Conservation (phyloP, 2,888 invertebrate species). For the Drosophila helvetica region DNA sequence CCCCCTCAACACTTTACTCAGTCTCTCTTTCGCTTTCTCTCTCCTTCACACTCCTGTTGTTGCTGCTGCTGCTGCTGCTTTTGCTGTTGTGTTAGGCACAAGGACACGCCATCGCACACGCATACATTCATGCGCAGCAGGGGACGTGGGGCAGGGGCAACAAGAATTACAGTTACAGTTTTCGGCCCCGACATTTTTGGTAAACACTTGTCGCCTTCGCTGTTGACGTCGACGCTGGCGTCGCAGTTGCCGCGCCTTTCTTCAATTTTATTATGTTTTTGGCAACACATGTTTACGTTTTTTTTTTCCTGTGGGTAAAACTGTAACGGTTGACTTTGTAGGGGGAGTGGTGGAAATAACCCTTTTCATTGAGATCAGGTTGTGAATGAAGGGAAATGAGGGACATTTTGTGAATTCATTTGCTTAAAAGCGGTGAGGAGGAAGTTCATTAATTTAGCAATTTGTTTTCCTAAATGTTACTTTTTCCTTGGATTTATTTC, state of each 20-base stretch:
- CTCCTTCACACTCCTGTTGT: neutral
- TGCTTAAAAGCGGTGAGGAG: too few species aligned
- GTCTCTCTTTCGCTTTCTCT: slow-evolving; percentile 1
- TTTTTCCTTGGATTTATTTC: neutral
- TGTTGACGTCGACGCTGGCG: neutral
- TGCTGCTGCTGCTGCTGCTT: neutral
- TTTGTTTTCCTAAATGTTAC: neutral
- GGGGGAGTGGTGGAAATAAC: neutral
- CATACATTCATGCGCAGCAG: slow-evolving; percentile 56
- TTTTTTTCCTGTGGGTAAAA: slow-evolving; percentile 10
- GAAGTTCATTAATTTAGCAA: neutral
- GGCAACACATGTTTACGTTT: slow-evolving; percentile 32
- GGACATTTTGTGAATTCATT: neutral
- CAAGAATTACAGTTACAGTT: slow-evolving; percentile 52
- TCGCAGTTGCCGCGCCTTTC: slow-evolving; percentile 51
- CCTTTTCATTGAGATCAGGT: neutral
- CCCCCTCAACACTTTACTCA: slow-evolving; percentile 3
- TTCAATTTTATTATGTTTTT: slow-evolving; percentile 39
- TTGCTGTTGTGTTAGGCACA: slow-evolving; percentile 73
- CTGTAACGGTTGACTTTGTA: slow-evolving; percentile 6
- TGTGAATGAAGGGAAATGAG: slow-evolving; percentile 1
- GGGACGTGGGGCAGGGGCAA: slow-evolving; percentile 20
- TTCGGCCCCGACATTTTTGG: slow-evolving; percentile 42
- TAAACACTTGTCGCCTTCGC: slow-evolving; percentile 67
- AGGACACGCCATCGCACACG: slow-evolving; percentile 55